Evolutionary conservation across 2,888 invertebrate genomes (phyloP).

Genomic region (Plebejus argus): DNA sequence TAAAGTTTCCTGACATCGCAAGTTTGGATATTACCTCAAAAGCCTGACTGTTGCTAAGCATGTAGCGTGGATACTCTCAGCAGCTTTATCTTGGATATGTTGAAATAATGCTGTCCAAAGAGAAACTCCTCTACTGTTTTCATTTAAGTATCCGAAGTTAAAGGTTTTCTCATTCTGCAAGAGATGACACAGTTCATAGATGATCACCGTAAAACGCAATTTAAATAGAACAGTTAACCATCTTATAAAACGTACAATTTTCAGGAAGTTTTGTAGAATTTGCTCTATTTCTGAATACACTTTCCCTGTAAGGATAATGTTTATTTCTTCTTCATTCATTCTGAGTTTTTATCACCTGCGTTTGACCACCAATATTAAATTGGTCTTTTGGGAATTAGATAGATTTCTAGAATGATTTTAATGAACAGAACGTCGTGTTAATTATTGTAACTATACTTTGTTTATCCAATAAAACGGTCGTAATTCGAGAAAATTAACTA

Average conservation of each 20-base stretch:
- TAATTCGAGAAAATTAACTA: background rate
- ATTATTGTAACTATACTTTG: background rate
- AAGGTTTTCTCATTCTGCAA: conserved; percentile 78
- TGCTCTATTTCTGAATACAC: conserved; percentile 51
- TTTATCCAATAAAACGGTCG: background rate
- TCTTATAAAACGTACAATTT: conserved; percentile 52
- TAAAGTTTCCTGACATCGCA: background rate
- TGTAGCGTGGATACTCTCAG: conserved; percentile 69
- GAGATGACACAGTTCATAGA: conserved; percentile 24
- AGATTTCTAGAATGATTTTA: background rate
- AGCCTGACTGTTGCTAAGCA: conserved; percentile 84
- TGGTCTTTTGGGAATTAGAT: background rate
- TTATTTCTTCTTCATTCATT: conserved; percentile 69
- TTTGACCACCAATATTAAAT: conserved; percentile 16
- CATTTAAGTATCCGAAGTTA: conserved; percentile 82
- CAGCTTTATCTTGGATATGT: conserved; percentile 74
- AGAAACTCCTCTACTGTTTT: conserved; percentile 74
- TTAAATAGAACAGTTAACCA: background rate
- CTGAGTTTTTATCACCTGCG: conserved; percentile 33
- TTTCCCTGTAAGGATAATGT: conserved; percentile 55
- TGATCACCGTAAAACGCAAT: background rate
- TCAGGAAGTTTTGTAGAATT: conserved; percentile 58
- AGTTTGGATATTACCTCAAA: conserved; percentile 78
- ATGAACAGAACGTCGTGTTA: background rate
- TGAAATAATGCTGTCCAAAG: conserved; percentile 83